phyloP scores from a whole-genome alignment of 2,888 invertebrate species.

The Athalia cordata region DNA sequence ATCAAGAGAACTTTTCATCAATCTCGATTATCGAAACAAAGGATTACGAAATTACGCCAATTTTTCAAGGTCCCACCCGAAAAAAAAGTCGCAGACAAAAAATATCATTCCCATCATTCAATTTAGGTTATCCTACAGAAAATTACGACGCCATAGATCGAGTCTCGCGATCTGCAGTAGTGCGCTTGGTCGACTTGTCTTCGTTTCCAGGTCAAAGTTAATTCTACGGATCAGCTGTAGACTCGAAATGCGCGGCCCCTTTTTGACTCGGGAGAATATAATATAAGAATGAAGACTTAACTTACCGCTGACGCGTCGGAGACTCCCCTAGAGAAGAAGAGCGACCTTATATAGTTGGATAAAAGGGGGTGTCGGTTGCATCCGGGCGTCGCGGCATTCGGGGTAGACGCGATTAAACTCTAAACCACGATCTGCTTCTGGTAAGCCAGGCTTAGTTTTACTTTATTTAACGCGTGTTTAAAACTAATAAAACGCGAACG shows the following conservation, averaged over 20 bases:
- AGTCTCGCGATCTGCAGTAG: background rate
- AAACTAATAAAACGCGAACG: slow-evolving; percentile 68
- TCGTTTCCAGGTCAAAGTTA: slow-evolving; percentile 40
- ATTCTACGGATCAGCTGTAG: slow-evolving; percentile 36
- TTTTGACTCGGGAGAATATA: background rate
- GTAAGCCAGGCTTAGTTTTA: slow-evolving; percentile 62
- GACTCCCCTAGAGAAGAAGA: slow-evolving; percentile 31
- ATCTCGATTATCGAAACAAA: background rate
- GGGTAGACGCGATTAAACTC: slow-evolving; percentile 61
- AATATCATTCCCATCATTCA: background rate
- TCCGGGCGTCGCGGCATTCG: slow-evolving; percentile 4
- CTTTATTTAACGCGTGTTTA: slow-evolving; percentile 73
- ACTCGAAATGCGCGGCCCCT: slow-evolving; percentile 27
- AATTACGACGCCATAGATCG: background rate
- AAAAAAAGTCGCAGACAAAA: background rate
- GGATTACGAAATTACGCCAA: slow-evolving; percentile 6
- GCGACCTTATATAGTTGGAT: no score
- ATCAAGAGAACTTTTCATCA: background rate
- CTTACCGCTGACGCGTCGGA: slow-evolving; percentile 35
- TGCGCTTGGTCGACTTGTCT: background rate
- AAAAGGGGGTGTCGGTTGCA: slow-evolving; percentile 20
- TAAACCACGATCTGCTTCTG: slow-evolving; percentile 66
- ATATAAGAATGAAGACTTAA: slow-evolving; percentile 40
- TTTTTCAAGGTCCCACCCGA: background rate
- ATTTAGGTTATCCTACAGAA: background rate